phyloP scores from a whole-genome alignment of 2,888 invertebrate species.

The Cosmopolites sordidus region DNA sequence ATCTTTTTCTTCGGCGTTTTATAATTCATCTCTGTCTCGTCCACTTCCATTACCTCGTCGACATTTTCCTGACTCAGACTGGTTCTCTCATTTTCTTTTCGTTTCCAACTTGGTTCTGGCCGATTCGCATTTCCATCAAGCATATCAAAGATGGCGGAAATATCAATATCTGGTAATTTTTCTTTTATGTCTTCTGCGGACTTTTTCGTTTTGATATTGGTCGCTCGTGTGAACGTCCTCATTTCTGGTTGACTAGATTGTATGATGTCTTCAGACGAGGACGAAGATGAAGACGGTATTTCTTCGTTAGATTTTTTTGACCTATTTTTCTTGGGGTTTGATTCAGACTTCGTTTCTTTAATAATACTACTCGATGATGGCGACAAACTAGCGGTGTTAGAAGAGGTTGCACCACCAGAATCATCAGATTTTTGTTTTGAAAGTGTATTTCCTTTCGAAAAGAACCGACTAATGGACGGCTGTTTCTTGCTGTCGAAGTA shows the following conservation, averaged over 20 bases:
- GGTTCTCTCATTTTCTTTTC: constrained; percentile 1
- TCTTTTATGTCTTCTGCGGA: constrained; percentile 22
- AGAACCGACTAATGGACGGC: constrained; percentile 34
- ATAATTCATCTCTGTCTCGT: constrained; percentile 4
- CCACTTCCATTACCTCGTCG: constrained; percentile 15
- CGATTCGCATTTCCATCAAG: constrained; percentile 35
- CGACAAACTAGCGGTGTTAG: too few relatives aligned
- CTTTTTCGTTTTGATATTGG: constrained; percentile 19
- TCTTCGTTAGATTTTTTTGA: constrained; percentile 1
- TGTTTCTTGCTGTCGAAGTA: constrained; percentile 45
- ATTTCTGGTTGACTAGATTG: constrained; percentile 29
- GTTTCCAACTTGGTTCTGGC: constrained; percentile 5
- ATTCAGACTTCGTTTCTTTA: too few relatives aligned
- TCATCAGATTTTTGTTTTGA: too few relatives aligned
- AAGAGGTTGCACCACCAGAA: too few relatives aligned
- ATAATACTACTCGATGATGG: too few relatives aligned
- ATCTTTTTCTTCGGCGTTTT: constrained; percentile 32
- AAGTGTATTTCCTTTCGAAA: constrained; percentile 6
- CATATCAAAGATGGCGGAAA: constrained; percentile 27
- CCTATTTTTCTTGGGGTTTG: not conserved
- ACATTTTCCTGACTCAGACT: not conserved
- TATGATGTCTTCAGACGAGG: constrained; percentile 30
- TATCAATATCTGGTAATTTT: constrained; percentile 32
- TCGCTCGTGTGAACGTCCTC: constrained; percentile 16
- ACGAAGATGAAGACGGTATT: constrained; percentile 7